Evolutionary conservation across 2,888 invertebrate genomes (phyloP).

Genomic region (Esperia sulphurella): DNA sequence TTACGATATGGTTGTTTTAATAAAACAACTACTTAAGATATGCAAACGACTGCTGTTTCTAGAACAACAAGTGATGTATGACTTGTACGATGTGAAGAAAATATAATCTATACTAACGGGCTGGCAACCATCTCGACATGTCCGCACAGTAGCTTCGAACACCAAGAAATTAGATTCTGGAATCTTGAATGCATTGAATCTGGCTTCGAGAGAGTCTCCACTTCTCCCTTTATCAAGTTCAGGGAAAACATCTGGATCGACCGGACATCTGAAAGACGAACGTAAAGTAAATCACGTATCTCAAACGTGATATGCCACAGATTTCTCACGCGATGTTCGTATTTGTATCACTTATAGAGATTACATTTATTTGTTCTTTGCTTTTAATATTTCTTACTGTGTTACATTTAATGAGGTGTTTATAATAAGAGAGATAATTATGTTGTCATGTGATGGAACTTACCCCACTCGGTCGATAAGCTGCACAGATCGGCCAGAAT

Average conservation of each 20-base stretch:
- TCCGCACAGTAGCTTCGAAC: constrained; percentile 94
- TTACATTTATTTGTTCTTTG: constrained; percentile 1
- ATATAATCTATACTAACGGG: constrained; percentile 74
- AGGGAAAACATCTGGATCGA: constrained; percentile 94
- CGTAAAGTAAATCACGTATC: neutral
- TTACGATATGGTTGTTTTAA: constrained; percentile 18
- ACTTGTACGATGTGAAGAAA: neutral
- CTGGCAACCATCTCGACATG: constrained; percentile 93
- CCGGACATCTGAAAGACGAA: constrained; percentile 85
- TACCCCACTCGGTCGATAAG: constrained; percentile 94
- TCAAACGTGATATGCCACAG: neutral
- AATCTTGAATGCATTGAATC: constrained; percentile 96
- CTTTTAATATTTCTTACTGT: neutral
- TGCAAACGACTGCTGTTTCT: constrained; percentile 3
- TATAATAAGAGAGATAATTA: neutral
- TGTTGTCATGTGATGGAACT: constrained; percentile 24
- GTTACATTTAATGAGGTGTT: too few species aligned
- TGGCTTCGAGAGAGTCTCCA: constrained; percentile 92
- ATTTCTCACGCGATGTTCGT: neutral
- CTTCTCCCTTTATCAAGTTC: constrained; percentile 91
- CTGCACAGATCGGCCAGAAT: constrained; percentile 93
- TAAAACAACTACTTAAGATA: constrained; percentile 5
- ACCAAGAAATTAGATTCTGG: constrained; percentile 96
- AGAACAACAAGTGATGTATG: constrained; percentile 2
- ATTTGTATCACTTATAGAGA: neutral